Conservation (phyloP, 2,888 invertebrate species). For the Synergus umbraculus region DNA sequence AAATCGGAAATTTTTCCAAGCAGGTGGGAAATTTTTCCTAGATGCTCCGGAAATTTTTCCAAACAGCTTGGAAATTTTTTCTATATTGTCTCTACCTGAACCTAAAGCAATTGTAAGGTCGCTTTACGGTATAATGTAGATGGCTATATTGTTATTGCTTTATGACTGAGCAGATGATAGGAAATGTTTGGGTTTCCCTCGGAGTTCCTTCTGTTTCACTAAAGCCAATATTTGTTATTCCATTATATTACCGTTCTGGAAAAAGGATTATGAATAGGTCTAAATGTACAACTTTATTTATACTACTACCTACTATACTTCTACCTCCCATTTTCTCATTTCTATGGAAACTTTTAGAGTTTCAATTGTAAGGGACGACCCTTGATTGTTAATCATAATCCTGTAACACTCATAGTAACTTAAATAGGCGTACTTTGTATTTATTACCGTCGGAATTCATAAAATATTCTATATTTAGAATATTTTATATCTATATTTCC, state of each 20-base stretch:
- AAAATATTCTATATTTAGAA: no score
- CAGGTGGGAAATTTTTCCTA: no score
- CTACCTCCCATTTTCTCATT: not conserved
- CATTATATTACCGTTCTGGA: not conserved
- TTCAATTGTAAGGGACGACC: not conserved
- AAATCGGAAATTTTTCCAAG: no score
- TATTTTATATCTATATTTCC: no score
- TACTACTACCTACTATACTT: constrained; percentile 1
- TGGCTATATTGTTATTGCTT: not conserved
- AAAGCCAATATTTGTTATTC: constrained; percentile 16
- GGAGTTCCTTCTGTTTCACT: not conserved
- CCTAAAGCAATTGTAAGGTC: no score
- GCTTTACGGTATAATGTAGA: no score
- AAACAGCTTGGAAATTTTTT: no score
- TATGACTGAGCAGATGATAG: constrained; percentile 6
- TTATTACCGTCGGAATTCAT: not conserved
- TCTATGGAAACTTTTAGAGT: not conserved
- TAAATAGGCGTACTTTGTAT: not conserved
- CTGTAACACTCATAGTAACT: no score
- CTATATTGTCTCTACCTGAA: no score
- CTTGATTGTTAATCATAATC: no score
- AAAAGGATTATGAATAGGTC: constrained; percentile 25
- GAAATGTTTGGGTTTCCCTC: not conserved
- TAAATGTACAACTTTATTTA: constrained; percentile 23
- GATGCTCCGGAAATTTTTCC: no score